Conservation (phyloP, 2,888 invertebrate species). For the Chrysolina haemoptera region DNA sequence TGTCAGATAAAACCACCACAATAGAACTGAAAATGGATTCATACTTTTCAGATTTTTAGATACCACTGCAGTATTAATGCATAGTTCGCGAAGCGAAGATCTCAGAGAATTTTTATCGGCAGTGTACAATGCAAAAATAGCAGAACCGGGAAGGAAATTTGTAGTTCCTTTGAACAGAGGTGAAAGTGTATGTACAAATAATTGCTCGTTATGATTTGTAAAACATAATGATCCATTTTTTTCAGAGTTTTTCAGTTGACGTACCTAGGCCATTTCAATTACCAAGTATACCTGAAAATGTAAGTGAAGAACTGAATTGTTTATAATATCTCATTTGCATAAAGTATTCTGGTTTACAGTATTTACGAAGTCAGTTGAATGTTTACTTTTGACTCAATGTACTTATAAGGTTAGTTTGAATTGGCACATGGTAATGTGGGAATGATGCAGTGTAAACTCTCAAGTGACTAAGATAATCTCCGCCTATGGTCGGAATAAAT, state of each 20-base stretch:
- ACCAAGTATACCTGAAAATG: slow-evolving; percentile 97
- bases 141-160: slow-evolving; percentile 79
- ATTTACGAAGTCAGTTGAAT: too few species aligned
- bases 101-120: slow-evolving; percentile 77
- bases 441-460: too few species aligned
- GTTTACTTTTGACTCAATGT: too few species aligned
- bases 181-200: slow-evolving; percentile 72
- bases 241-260: slow-evolving; percentile 84
- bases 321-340: too few species aligned
- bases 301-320: slow-evolving; percentile 72
- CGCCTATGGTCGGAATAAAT: too few species aligned
- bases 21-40: neutral
- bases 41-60: slow-evolving; percentile 78
- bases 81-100: slow-evolving; percentile 73
- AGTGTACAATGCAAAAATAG: slow-evolving; percentile 79
- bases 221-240: slow-evolving; percentile 55
- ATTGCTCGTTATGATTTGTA: neutral
- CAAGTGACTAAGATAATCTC: too few species aligned
- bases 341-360: too few species aligned
- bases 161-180: slow-evolving; percentile 75
- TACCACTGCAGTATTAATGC: slow-evolving; percentile 84
- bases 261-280: slow-evolving; percentile 86
- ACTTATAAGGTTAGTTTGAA: too few species aligned
- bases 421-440: too few species aligned
- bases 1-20: too few species aligned